Evolutionary conservation across 1,140 invertebrate genomes (phyloP).

Genomic region (Dendrolimus kikuchii): DNA sequence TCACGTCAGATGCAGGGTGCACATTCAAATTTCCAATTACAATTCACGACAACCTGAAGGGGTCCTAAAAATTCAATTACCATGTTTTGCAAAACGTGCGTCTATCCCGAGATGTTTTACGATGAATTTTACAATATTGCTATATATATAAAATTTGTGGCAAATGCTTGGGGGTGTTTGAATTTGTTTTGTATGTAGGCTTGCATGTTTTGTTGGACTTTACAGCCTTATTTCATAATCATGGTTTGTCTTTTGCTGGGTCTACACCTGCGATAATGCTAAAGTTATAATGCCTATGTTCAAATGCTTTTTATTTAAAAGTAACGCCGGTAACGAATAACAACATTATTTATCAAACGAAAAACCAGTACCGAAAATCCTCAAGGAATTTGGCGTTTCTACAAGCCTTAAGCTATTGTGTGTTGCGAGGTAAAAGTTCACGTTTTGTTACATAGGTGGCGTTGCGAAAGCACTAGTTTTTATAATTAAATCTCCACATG

Average conservation of each 20-base stretch:
- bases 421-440: slow-evolving; percentile 33
- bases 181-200: background rate
- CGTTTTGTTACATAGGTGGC: slow-evolving; percentile 39
- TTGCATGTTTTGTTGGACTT: no score
- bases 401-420: no score
- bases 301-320: no score
- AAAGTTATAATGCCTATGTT: no score
- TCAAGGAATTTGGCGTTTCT: no score
- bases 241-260: no score
- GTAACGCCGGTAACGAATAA: no score
- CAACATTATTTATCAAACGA: no score
- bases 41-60: slow-evolving; percentile 22
- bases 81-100: slow-evolving; percentile 24
- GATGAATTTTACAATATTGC: slow-evolving; percentile 31
- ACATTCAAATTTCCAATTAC: slow-evolving; percentile 18
- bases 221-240: no score
- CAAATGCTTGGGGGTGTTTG: background rate
- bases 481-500: background rate
- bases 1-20: background rate
- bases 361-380: no score
- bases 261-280: no score
- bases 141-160: slow-evolving; percentile 5
- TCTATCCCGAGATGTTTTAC: slow-evolving; percentile 37
- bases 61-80: slow-evolving; percentile 47
- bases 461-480: slow-evolving; percentile 1